Base-by-base conservation (phyloP, 2,888 invertebrate species). In the Tetranychus truncatus region DNA sequence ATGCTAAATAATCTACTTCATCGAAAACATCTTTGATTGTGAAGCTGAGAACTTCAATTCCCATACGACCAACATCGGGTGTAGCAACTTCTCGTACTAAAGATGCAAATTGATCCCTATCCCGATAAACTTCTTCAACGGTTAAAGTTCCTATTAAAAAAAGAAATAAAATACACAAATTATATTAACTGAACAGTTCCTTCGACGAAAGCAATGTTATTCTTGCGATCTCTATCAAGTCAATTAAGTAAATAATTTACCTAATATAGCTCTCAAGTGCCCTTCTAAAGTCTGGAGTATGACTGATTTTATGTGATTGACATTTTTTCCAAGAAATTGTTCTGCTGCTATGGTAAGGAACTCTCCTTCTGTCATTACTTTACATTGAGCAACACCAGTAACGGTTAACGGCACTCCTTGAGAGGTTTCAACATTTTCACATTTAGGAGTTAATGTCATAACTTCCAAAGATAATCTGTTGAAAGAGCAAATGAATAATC, bases 21-120 rank as follows among this genome's bases (percentile, higher is more conserved):
- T 97, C 96, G 86, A 90, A 93, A 77, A 97, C 95, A 86, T 97
- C 96, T 87, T 95, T 95, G 86, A 97, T 96, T 78, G 93, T 93
- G 85, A 96, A 96, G 79, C 94, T 95, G 78, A 97, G 88, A 82
- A 97, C 95, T 86, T 95, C 95, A 85, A 96, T 95, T 81, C 96
- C 96, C 96, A 97, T 97, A 81, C 95, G 90, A 72, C 95, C 95
- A 78, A 97, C 95, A 87, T 97, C 97, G 80, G 96, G 95, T 9
- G 96, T 92, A 77, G 96, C 96, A 74, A 94, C 95, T 85, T 97
- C 96, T 81, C 96, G 88, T 66, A 97, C 96, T 80, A 95, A 87
- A 74, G 91, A 91, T 78, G 97, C 96, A 87, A 97, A 97, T 85
- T 95, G 95, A 84, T 97, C 96, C 83, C 96, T 87, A 86, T 97